Evolutionary conservation across 2,888 invertebrate species (phyloP), one percentile per base, ranked within the genome.

Genomic region (Eupithecia abbreviata): DNA sequence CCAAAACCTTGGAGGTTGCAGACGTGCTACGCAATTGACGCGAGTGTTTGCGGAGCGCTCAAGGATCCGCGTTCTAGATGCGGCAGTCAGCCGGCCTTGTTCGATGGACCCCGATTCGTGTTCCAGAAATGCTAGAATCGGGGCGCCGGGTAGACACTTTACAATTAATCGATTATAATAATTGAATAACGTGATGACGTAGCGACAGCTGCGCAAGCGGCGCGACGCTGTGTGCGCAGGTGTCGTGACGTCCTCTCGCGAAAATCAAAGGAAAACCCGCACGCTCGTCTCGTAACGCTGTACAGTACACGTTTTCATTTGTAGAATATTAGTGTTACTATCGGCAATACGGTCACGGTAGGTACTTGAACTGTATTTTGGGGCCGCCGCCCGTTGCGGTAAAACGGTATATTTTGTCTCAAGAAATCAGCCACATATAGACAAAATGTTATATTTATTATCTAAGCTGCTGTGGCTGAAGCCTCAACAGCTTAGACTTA

Each of bases 131-230:
- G 71, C 77, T 81, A 79, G 83, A 85, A 87, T 83, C 85, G 84
- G 89, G 87, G 85, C 58, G 72, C 84, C 88, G 84, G 84, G 85
- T 84, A 90, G 89, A 91, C 90, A 87, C 89, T 90, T 89, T 89
- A 86, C 89, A 90, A 91, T 91, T 92, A 91, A 90, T 93, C 90
- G 91, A 93, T 92, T 92, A 91, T 87, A 92, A 90, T 92, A 91
- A 91, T 90, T 90, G 86, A 89, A 90, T 89, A 89, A 91, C 87
- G 85, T 83, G 87, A 87, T 92, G 93, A 92, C 93, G 92, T 90
- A 89, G 89, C 83, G 89, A 87, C 93, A 93, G 92, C 92, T 93
- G 93, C 90, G 91, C 91, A 90, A 90, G 90, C 92, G 89, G 81
- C 87, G 81, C 79, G 84, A 81, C 80, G 83, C 84, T 89, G 90